Conservation (phyloP, 1,140 invertebrate species). For the Tachypleus tridentatus region DNA sequence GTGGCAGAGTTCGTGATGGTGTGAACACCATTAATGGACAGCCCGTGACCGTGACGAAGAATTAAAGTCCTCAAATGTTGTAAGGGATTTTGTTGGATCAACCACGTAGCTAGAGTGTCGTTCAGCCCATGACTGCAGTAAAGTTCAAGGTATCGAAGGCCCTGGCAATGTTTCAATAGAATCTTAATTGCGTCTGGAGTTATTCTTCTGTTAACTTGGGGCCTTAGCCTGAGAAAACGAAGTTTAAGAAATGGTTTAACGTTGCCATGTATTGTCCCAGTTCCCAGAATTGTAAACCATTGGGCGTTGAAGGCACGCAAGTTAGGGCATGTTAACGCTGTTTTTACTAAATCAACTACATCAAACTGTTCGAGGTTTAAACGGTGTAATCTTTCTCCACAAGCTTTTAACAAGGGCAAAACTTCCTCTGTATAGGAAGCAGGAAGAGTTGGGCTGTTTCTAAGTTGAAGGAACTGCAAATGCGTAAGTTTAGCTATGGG, state of each 20-base stretch:
- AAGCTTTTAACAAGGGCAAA: slow-evolving; percentile 17
- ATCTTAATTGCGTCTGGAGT: slow-evolving; percentile 14
- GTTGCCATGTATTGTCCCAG: background rate
- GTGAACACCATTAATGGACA: slow-evolving; percentile 12
- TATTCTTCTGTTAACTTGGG: slow-evolving; percentile 17
- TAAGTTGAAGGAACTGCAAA: slow-evolving; percentile 17
- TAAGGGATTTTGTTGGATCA: slow-evolving; percentile 20
- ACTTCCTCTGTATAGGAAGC: slow-evolving; percentile 20
- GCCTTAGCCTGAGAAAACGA: slow-evolving; percentile 20
- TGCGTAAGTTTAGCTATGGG: slow-evolving; percentile 13
- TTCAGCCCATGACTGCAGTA: slow-evolving; percentile 23
- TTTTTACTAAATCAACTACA: slow-evolving; percentile 21
- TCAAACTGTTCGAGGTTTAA: slow-evolving; percentile 23
- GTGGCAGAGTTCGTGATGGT: slow-evolving; percentile 9
- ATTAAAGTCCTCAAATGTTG: slow-evolving; percentile 16
- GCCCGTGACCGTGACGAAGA: slow-evolving; percentile 24
- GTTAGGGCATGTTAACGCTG: slow-evolving; percentile 21
- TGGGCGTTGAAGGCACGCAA: slow-evolving; percentile 21
- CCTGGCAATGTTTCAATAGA: slow-evolving; percentile 14
- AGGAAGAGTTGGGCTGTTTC: slow-evolving; percentile 20
- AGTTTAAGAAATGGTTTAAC: slow-evolving; percentile 21
- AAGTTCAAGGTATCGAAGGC: slow-evolving; percentile 21
- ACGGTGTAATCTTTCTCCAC: slow-evolving; percentile 17
- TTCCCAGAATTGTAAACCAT: slow-evolving; percentile 23
- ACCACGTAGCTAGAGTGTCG: slow-evolving; percentile 13